phyloP scores from a whole-genome alignment of 2,113 vertebrate genomes.

The Coreoperca whiteheadi region DNA sequence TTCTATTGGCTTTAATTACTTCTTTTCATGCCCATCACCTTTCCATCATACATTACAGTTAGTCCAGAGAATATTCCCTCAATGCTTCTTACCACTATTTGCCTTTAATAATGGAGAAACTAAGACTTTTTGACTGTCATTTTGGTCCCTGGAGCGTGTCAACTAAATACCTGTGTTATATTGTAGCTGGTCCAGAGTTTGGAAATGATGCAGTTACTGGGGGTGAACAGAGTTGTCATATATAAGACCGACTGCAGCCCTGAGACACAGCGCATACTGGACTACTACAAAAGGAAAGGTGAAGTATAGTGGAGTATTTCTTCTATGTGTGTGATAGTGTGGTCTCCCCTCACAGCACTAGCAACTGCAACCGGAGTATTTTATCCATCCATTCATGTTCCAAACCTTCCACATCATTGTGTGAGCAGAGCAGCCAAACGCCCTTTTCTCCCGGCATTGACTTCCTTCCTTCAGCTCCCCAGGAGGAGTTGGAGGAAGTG shows the following conservation, averaged over 20 bases:
- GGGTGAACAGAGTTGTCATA: slow-evolving; percentile 78
- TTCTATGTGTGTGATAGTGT: background rate
- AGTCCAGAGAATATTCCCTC: background rate
- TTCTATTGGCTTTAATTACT: background rate
- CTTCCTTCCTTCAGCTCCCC: background rate
- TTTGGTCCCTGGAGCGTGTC: background rate
- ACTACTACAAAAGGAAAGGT: slow-evolving; percentile 78
- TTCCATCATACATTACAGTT: background rate
- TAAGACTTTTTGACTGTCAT: background rate
- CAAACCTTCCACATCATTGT: background rate
- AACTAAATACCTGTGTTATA: background rate
- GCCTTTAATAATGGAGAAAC: background rate
- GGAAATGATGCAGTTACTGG: slow-evolving; percentile 84
- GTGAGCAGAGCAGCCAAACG: background rate
- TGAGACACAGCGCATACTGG: slow-evolving; percentile 76
- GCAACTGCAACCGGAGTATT: background rate
- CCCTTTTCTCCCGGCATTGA: background rate
- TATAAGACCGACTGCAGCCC: slow-evolving; percentile 83
- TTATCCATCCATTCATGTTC: background rate
- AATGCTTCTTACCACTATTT: background rate
- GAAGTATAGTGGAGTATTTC: background rate
- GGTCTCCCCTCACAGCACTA: background rate
- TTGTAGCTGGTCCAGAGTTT: slow-evolving; percentile 78
- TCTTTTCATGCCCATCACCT: background rate
- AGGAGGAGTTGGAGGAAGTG: background rate